phyloP scores from a whole-genome alignment of 2,888 invertebrate genomes.

The Caenorhabditis sp. region DNA sequence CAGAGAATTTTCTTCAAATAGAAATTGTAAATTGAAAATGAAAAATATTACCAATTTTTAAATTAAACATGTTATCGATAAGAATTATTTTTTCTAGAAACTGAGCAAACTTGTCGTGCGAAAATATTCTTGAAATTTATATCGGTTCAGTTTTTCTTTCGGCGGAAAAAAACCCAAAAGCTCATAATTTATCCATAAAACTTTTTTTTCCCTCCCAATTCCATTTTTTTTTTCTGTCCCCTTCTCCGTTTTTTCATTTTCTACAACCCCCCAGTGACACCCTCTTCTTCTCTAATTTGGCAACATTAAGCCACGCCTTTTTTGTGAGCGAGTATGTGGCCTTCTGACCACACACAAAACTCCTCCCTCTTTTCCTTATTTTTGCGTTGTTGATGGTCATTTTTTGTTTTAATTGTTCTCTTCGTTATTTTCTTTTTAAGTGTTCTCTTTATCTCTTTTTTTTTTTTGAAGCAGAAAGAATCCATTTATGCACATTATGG shows the following conservation, averaged over 20 bases:
- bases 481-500: neutral
- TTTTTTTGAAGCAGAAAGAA: neutral
- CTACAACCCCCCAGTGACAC: neutral
- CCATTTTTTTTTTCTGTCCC: neutral
- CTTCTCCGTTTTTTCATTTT: neutral
- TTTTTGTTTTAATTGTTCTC: neutral
- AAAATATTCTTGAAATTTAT: no score
- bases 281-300: neutral
- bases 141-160: no score
- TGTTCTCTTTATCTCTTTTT: neutral
- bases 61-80: no score
- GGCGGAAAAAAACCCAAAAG: no score
- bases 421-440: neutral
- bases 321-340: neutral
- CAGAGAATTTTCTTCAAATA: neutral
- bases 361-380: neutral
- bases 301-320: neutral
- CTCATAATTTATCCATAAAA: neutral
- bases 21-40: neutral
- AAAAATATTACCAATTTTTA: no score
- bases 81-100: no score
- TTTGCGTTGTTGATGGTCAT: neutral
- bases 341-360: neutral
- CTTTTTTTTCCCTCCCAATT: neutral
- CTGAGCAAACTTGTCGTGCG: no score